Percentiles rank a stretch among this genome's conserved stretches.
phyloP scores from a whole-genome alignment of 2,888 invertebrate species.

The Caenorhabditis angaria region DNA sequence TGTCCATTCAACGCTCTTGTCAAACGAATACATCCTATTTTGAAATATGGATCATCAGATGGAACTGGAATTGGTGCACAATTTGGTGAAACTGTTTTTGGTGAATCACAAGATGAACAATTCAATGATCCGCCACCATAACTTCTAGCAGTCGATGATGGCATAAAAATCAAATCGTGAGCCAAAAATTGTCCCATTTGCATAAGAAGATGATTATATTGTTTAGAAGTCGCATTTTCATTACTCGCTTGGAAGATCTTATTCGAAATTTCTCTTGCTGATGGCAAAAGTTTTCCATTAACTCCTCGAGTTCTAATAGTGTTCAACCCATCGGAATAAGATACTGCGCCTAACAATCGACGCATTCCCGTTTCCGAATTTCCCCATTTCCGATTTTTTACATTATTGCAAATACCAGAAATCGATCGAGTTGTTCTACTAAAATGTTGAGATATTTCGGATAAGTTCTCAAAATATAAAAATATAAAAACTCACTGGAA shows the following conservation, averaged over 20 bases:
- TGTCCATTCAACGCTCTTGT: constrained; percentile 92
- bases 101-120: constrained; percentile 81
- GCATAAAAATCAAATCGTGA: constrained; percentile 91
- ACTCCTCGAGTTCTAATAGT: constrained; percentile 29
- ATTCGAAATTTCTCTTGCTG: constrained; percentile 46
- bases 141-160: too few relatives aligned
- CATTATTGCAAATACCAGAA: constrained; percentile 89
- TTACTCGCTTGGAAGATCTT: constrained; percentile 27
- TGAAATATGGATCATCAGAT: constrained; percentile 42
- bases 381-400: constrained; percentile 82
- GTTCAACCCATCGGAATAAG: constrained; percentile 76
- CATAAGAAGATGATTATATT: constrained; percentile 77
- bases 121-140: constrained; percentile 53
- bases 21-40: constrained; percentile 82
- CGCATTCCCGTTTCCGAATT: constrained; percentile 85
- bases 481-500: constrained; percentile 6
- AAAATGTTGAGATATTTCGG: constrained; percentile 8
- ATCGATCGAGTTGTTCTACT: constrained; percentile 43
- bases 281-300: constrained; percentile 39
- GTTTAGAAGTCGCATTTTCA: neutral
- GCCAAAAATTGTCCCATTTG: constrained; percentile 93
- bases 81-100: constrained; percentile 84
- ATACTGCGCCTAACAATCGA: constrained; percentile 81
- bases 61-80: constrained; percentile 88
- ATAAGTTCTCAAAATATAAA: neutral